Conservation (phyloP, 2,888 invertebrate genomes). For the Erebia epiphron region DNA sequence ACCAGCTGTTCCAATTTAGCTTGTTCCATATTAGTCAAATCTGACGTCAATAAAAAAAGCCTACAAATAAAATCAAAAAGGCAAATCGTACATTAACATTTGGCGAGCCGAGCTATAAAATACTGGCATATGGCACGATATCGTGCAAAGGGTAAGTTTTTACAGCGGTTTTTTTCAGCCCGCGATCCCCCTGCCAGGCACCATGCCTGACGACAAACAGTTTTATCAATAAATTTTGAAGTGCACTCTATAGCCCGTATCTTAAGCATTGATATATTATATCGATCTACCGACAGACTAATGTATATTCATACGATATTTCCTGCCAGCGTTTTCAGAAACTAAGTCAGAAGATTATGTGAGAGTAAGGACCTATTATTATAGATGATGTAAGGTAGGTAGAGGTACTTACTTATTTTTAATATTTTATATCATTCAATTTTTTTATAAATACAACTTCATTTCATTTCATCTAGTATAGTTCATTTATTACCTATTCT, state of each 20-base stretch:
- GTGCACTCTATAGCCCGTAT: slow-evolving; percentile 13
- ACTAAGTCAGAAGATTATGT: too few relatives aligned
- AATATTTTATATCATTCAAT: too few relatives aligned
- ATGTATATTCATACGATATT: background rate
- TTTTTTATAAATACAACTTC: too few relatives aligned
- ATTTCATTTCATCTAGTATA: too few relatives aligned
- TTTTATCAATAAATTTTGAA: slow-evolving; percentile 47
- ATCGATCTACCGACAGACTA: background rate
- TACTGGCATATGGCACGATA: slow-evolving; percentile 25
- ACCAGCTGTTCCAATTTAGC: slow-evolving; percentile 15
- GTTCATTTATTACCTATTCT: too few relatives aligned
- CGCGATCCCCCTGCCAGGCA: slow-evolving; percentile 61
- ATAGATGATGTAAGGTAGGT: too few relatives aligned
- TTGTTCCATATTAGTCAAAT: slow-evolving; percentile 3
- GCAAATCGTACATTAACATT: slow-evolving; percentile 19
- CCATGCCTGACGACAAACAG: slow-evolving; percentile 40
- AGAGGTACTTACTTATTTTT: too few relatives aligned
- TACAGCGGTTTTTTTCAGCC: slow-evolving; percentile 60
- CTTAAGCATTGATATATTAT: background rate
- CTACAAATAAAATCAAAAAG: slow-evolving; percentile 8
- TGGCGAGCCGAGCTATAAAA: slow-evolving; percentile 25
- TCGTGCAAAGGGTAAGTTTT: slow-evolving; percentile 62
- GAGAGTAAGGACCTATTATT: too few relatives aligned
- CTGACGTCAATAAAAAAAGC: slow-evolving; percentile 6
- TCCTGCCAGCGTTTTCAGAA: too few relatives aligned